Evolutionary conservation across 2,888 invertebrate genomes (phyloP), one percentile per base, ranked within the genome.

Genomic region (Drosophila histrio): DNA sequence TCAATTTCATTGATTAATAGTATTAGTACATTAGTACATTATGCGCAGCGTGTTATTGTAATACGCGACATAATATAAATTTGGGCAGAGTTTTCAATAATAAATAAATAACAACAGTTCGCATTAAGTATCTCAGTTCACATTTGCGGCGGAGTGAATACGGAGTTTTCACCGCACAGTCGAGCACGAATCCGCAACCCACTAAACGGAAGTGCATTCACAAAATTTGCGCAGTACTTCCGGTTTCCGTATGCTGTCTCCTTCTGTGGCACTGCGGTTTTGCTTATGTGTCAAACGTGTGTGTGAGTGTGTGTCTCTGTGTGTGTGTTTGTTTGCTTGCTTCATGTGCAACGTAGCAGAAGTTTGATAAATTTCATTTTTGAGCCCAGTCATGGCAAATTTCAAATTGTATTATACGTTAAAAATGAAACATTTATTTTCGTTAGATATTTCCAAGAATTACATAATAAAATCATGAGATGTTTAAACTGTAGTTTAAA

Each of bases 211-310:
- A 80, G 79, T 85, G 82, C 86, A 80, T 79, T 76, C 80, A 82
- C 76, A 79, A 79, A 82, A 82, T 80, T 79, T 85, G 76, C 79
- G 82, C 76, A 76, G 68, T 52, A 72, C 86, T 84, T 84, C 85
- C 85, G 79, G 82, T 69, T 84, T 75, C 76, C 64, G 58, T 77
- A 54, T 60, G 50, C 56, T 74, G 84, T 81, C 78, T 68, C 68
- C 62, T 57, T 54, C 63, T 61, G 49, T 38, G 52, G 39, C 49
- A 19, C 46, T 38, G 28, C 24, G 26, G n/a, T 24, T 19, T 17
- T 24, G 13, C 7, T 6, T 15, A 15, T 44, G 21, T 43, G 8
- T 59, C 24, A 26, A n/a, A n/a, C n/a, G n/a, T 15, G n/a, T 44
- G 21, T 43, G 8, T 59, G 21, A 26, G 6, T 32, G 17, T 36